phyloP scores from a whole-genome alignment of 2,888 invertebrate genomes.

The Caenorhabditis sinica region DNA sequence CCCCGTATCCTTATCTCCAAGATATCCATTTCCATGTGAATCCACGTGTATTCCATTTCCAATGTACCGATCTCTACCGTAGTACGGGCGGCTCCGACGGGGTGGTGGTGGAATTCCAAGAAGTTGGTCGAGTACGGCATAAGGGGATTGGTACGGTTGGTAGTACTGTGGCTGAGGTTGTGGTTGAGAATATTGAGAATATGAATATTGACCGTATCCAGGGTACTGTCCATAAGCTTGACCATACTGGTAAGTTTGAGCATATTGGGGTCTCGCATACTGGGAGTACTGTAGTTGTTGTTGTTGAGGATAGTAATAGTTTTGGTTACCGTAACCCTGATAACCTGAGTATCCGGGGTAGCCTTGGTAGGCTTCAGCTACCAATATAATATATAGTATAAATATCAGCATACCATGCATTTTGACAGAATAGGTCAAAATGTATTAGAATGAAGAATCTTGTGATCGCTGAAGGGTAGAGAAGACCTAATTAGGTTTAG shows the following conservation, averaged over 20 bases:
- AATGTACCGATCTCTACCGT: constrained; percentile 11
- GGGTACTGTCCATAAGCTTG: not conserved
- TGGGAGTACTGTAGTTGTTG: not conserved
- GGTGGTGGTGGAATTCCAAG: not conserved
- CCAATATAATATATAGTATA: no score
- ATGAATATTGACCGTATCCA: not conserved
- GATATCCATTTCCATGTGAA: constrained; percentile 32
- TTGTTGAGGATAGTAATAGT: not conserved
- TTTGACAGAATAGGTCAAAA: no score
- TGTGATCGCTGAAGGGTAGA: not conserved
- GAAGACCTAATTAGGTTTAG: not conserved
- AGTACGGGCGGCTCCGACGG: not conserved
- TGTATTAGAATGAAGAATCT: no score
- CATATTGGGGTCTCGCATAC: no score
- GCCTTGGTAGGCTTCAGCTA: not conserved
- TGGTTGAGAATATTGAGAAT: not conserved
- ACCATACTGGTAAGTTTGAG: not conserved
- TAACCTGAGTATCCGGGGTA: not conserved
- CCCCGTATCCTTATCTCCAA: constrained; percentile 23
- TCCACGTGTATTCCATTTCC: constrained; percentile 30
- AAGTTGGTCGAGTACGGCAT: not conserved
- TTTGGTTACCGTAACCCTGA: not conserved
- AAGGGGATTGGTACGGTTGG: not conserved
- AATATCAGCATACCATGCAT: no score
- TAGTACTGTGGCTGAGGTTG: not conserved